These are phyloP conservation scores for Procavia capensis DNA, from an alignment of 2,113 vertebrate genomes.

Conservation along the genomic window DNA sequence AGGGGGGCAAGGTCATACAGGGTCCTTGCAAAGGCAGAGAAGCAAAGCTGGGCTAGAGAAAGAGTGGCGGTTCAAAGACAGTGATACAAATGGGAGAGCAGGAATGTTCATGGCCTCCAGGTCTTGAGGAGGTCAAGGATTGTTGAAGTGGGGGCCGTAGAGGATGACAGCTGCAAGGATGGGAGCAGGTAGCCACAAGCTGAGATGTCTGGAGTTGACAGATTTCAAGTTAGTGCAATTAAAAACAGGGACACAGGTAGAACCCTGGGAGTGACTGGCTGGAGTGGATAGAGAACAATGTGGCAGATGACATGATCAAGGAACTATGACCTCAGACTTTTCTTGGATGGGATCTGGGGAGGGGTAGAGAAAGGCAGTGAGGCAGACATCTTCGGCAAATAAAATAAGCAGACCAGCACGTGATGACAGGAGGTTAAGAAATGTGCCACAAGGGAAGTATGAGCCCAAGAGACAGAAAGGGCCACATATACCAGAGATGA, in stretches of 20 bases:
- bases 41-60: neutral
- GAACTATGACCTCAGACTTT: neutral
- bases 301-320: neutral
- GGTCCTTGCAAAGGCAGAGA: neutral
- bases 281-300: neutral
- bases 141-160: neutral
- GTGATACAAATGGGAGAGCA: neutral
- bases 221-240: neutral
- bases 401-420: neutral
- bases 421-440: neutral
- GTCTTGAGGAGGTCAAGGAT: neutral
- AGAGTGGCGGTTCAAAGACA: neutral
- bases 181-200: neutral
- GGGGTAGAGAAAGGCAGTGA: neutral
- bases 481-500: no score
- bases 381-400: neutral
- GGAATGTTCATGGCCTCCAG: neutral
- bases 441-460: no score
- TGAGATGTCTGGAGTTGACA: neutral
- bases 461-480: no score
- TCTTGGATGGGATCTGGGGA: neutral
- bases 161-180: neutral
- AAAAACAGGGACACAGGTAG: neutral
- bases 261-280: neutral
- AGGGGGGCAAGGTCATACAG: neutral